phyloP scores from a whole-genome alignment of 2,888 invertebrate species.

The Coremacera marginata region DNA sequence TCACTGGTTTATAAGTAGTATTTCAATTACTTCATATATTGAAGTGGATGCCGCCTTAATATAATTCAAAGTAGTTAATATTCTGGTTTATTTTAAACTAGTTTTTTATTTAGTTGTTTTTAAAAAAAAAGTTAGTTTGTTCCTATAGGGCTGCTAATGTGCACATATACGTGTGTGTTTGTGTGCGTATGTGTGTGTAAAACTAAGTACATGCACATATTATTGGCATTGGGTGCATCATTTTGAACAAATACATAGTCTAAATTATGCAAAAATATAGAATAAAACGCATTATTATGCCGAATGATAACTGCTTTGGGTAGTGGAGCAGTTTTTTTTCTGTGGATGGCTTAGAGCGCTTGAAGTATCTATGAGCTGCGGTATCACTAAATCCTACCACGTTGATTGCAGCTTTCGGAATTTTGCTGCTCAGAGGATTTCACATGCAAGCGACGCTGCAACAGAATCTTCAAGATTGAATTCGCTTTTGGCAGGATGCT shows the following conservation, averaged over 20 bases:
- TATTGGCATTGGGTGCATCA: conserved; percentile 5
- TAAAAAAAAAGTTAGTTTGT: no score
- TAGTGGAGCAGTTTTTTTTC: not conserved
- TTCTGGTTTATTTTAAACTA: no score
- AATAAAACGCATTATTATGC: conserved; percentile 27
- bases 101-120: no score
- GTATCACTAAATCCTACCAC: conserved; percentile 14
- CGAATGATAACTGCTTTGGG: conserved; percentile 1
- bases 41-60: no score
- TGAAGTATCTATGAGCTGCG: not conserved
- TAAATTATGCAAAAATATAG: conserved; percentile 30
- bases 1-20: no score
- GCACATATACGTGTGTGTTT: no score
- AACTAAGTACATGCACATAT: not conserved
- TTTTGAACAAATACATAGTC: conserved; percentile 16
- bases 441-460: not conserved
- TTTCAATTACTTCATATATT: no score
- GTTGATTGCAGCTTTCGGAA: conserved; percentile 28
- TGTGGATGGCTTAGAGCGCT: not conserved
- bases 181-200: no score
- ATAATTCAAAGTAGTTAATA: no score
- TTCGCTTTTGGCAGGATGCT: not conserved
- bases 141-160: no score
- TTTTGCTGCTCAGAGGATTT: not conserved
- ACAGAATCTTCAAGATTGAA: not conserved